Base-by-base conservation (phyloP, 2,888 invertebrate species). In the Drosophila subsilvestris region DNA sequence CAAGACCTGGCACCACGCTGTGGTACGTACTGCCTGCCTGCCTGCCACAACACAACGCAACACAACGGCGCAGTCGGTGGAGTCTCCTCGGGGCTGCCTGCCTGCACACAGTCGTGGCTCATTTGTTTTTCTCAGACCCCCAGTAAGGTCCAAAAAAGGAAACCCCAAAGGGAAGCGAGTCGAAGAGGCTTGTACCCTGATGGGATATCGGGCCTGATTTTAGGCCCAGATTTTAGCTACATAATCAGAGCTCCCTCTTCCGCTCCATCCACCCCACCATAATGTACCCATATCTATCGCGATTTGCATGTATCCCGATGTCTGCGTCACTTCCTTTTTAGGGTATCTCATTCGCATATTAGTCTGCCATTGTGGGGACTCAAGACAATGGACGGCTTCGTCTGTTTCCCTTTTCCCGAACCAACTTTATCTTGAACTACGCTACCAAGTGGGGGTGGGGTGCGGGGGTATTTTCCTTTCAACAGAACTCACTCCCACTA, bases 111-210 rank as follows among this genome's bases (percentile, higher is more conserved):
- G 49, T 71, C 49, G 71, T 67, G 81, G 66, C 84, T 83, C 84
- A 83, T 83, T 83, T 83, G 86, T 78, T 88, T 76, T 67, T 88
- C 71, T 69, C 25, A 61, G 61, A 67, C 78, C 67, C 78, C 67
- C 86, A 71, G 42, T 32, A 47, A 22, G 14, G 32, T 51, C 14
- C 18, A 5, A 20, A 9, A 9, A 20, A 14, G 14, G 7, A 29
- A 27, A 18, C n/a, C 14, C 7, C 6, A 3, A 17, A 7, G 0
- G 10, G 2, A 10, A 20, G 20, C 12, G 27, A 27, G 17, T 7
- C 27, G 18, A 18, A n/a, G 3, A 12, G n/a, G 12, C 9, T 10
- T 12, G 20, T 56, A 55, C 56, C 27, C 25, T 27, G 12, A 7
- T 20, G 20, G 3, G 22, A 22, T 8, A 10, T 18, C 9, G 18